These are phyloP conservation scores for Steinernema hermaphroditum DNA, from an alignment of 2,888 invertebrate species.

Conservation along the genomic window DNA sequence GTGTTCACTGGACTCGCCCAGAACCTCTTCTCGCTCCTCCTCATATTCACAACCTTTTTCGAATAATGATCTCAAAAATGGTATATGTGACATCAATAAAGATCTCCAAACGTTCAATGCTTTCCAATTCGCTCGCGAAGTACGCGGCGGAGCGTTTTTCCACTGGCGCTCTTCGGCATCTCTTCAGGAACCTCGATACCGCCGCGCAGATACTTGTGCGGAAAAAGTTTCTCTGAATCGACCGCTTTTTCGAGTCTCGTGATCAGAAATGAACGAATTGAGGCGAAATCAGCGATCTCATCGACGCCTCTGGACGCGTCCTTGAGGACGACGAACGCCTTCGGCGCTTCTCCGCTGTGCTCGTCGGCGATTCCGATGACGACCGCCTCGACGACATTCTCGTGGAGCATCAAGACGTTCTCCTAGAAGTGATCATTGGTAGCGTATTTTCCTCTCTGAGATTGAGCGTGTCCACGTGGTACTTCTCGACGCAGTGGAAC, in stretches of 20 bases:
- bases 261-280: too few relatives aligned
- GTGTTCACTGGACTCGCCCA: background rate
- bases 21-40: background rate
- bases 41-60: background rate
- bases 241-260: too few relatives aligned
- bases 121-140: background rate
- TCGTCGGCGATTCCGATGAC: conserved; percentile 78
- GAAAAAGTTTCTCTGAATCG: conserved; percentile 74
- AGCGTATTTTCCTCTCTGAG: conserved; percentile 76
- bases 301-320: conserved; percentile 9
- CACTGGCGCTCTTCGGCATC: conserved; percentile 77
- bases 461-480: conserved; percentile 50
- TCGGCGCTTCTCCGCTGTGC: conserved; percentile 67
- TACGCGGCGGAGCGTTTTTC: conserved; percentile 70
- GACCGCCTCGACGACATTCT: conserved; percentile 77
- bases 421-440: too few relatives aligned
- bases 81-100: background rate
- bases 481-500: conserved; percentile 54
- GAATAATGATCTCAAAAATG: background rate
- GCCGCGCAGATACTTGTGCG: conserved; percentile 77
- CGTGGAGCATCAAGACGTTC: conserved; percentile 76
- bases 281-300: conserved; percentile 30
- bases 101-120: background rate
- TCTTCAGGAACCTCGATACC: conserved; percentile 74
- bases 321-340: conserved; percentile 58